A percentile compares a stretch with the other conserved stretches of the same genome.
phyloP scores from a whole-genome alignment of 2,797 vertebrate genomes.

The Arctocebus calabarensis region DNA sequence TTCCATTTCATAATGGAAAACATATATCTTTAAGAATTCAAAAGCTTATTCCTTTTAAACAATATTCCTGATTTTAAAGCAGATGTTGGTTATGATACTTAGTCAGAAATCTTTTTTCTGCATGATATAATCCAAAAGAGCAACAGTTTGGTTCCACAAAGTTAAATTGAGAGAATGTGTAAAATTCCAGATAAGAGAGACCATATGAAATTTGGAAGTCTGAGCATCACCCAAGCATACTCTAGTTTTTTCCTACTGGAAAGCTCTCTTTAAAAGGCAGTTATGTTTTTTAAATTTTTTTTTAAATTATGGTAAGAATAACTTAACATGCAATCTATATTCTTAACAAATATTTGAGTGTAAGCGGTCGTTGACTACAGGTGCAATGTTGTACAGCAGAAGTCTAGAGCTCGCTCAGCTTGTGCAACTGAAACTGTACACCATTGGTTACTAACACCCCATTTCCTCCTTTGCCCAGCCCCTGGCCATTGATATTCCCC shows the following conservation, averaged over 20 bases:
- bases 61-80: slow-evolving; percentile 11
- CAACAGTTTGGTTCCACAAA: background rate
- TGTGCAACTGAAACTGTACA: background rate
- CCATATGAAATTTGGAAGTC: background rate
- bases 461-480: background rate
- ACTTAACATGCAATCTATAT: background rate
- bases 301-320: background rate
- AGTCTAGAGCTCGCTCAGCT: background rate
- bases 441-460: background rate
- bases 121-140: background rate
- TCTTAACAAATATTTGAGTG: background rate
- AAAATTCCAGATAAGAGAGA: background rate
- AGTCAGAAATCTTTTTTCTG: slow-evolving; percentile 44
- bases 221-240: background rate
- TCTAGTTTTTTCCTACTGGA: background rate
- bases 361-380: background rate
- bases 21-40: background rate
- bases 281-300: background rate
- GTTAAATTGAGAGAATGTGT: background rate
- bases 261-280: background rate
- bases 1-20: background rate
- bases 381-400: too few relatives aligned
- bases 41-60: background rate
- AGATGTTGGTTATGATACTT: background rate
- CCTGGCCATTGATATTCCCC: background rate